Conservation (phyloP, 2,888 invertebrate genomes). For the Eupithecia exiguata region DNA sequence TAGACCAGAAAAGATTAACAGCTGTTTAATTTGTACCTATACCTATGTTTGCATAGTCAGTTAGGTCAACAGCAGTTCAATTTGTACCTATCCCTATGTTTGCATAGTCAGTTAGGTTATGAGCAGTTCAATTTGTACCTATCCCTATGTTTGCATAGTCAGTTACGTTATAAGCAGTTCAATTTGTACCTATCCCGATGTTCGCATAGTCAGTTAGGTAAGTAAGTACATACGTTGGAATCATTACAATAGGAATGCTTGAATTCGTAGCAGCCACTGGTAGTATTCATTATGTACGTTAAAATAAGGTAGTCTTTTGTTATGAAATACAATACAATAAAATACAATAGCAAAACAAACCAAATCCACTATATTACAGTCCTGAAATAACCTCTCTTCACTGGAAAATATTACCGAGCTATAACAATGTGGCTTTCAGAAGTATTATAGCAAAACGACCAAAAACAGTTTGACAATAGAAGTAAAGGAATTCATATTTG, state of each 20-base stretch:
- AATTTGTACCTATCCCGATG: background rate
- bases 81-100: background rate
- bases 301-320: slow-evolving; percentile 27
- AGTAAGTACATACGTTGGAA: background rate
- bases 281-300: slow-evolving; percentile 19
- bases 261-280: background rate
- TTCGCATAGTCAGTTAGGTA: background rate
- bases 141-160: background rate
- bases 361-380: slow-evolving; percentile 32
- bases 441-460: slow-evolving; percentile 73
- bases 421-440: slow-evolving; percentile 69
- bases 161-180: background rate
- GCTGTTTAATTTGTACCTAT: background rate
- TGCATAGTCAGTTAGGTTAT: background rate
- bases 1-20: background rate
- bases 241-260: background rate
- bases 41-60: background rate
- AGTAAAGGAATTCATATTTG: slow-evolving; percentile 82
- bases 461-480: slow-evolving; percentile 78
- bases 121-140: background rate
- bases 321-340: slow-evolving; percentile 23
- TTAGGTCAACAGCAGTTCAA: background rate
- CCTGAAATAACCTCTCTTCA: slow-evolving; percentile 42
- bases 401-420: slow-evolving; percentile 44
- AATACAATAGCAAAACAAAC: slow-evolving; percentile 31